These are phyloP conservation scores for Propsilocerus akamusi DNA, from an alignment of 1,140 invertebrate genomes.

Conservation along the genomic window DNA sequence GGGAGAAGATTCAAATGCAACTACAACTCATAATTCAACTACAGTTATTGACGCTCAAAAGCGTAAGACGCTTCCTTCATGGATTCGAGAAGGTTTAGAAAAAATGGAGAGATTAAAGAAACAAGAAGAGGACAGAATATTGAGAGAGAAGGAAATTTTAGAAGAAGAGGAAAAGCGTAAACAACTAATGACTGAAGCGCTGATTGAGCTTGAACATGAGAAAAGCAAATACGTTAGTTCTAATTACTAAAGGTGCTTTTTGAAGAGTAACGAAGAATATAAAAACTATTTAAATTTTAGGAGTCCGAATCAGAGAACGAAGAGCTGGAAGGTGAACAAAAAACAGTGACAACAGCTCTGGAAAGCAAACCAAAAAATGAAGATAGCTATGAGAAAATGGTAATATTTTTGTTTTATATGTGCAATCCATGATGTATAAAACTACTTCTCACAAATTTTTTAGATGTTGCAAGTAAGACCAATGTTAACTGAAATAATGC, in stretches of 20 bases:
- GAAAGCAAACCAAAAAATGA: neutral
- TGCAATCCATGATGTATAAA: neutral
- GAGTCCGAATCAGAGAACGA: neutral
- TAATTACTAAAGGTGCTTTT: no score
- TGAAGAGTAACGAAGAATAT: neutral
- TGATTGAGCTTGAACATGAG: neutral
- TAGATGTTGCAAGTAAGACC: neutral
- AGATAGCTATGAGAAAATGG: neutral
- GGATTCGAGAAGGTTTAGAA: conserved; percentile 1
- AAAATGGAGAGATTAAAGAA: neutral
- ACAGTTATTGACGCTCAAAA: neutral
- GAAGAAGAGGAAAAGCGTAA: neutral
- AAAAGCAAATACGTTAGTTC: neutral
- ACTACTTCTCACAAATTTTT: neutral
- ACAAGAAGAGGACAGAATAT: neutral
- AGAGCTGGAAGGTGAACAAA: neutral
- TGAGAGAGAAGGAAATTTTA: neutral
- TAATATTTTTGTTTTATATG: neutral
- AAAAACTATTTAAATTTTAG: neutral
- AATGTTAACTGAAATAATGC: neutral
- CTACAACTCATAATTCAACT: neutral
- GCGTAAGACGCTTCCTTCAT: neutral
- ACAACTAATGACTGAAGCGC: neutral
- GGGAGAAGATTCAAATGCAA: neutral
- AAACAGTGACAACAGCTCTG: neutral